Conservation (phyloP, 2,888 invertebrate species). For the Labia minor region DNA sequence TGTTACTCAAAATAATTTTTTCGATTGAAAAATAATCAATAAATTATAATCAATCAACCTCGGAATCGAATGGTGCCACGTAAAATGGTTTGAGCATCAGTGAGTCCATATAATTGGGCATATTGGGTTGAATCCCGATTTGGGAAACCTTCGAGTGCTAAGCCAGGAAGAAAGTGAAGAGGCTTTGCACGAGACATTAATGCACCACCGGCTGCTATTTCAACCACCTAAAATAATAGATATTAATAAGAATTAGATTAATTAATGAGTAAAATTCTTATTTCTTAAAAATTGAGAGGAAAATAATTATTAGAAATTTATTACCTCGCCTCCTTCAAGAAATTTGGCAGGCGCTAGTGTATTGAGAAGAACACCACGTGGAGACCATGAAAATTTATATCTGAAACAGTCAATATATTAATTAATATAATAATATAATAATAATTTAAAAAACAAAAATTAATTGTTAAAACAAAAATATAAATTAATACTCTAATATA, state of each 20-base stretch:
- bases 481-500: too few species aligned
- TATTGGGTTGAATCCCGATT: conserved; percentile 93
- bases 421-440: conserved; percentile 17
- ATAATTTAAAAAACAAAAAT: background rate
- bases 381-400: conserved; percentile 96
- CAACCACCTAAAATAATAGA: conserved; percentile 57
- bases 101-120: conserved; percentile 74
- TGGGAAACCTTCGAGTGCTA: conserved; percentile 91
- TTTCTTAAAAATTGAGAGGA: conserved; percentile 15
- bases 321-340: conserved; percentile 63
- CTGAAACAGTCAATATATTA: conserved; percentile 33
- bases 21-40: background rate
- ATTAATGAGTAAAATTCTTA: background rate
- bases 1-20: too few species aligned
- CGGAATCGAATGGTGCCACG: conserved; percentile 88
- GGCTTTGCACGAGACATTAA: conserved; percentile 71
- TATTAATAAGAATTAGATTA: too few species aligned
- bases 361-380: conserved; percentile 82
- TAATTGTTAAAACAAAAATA: conserved; percentile 37
- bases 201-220: conserved; percentile 79
- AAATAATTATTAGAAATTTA: background rate
- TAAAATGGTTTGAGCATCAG: conserved; percentile 75
- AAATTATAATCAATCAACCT: too few species aligned
- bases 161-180: conserved; percentile 88
- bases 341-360: conserved; percentile 84